A percentile compares a stretch with the other conserved stretches of the same genome.
These are phyloP conservation scores for Dasyurus viverrinus DNA, from an alignment of 2,113 vertebrate species.

Conservation along the genomic window DNA sequence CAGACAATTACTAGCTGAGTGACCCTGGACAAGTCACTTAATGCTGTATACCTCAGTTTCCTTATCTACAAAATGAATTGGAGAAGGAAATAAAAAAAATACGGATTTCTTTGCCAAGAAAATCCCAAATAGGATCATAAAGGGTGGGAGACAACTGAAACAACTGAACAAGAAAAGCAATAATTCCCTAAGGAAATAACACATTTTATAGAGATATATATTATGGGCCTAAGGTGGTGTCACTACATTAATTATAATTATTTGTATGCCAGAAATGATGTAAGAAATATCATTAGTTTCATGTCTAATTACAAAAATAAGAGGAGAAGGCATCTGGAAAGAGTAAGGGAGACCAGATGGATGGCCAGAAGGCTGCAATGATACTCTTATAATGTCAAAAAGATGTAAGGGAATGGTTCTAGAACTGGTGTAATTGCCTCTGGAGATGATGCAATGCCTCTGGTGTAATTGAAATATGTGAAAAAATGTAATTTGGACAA, in stretches of 20 bases:
- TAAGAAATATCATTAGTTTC: background rate
- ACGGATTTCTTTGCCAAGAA: too few species aligned
- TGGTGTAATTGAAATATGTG: background rate
- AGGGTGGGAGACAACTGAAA: too few species aligned
- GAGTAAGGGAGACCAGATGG: background rate
- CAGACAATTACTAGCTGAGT: too few species aligned
- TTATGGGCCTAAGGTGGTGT: background rate
- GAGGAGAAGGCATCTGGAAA: background rate
- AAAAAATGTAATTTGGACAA: background rate
- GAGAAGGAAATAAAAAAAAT: too few species aligned
- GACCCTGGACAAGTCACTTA: too few species aligned
- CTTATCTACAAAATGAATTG: too few species aligned
- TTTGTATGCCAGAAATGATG: background rate
- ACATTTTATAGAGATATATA: background rate
- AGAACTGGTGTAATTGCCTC: background rate
- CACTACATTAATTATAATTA: background rate
- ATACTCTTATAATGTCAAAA: background rate
- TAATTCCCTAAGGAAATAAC: background rate
- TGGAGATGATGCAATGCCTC: too few species aligned
- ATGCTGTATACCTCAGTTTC: too few species aligned
- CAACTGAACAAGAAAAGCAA: too few species aligned
- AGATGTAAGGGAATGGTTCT: background rate
- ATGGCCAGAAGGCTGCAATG: background rate
- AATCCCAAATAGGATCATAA: too few species aligned
- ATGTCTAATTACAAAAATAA: background rate